These are phyloP conservation scores for Sphenopsis melanotis DNA, from an alignment of 2,797 vertebrate genomes.

Conservation along the genomic window DNA sequence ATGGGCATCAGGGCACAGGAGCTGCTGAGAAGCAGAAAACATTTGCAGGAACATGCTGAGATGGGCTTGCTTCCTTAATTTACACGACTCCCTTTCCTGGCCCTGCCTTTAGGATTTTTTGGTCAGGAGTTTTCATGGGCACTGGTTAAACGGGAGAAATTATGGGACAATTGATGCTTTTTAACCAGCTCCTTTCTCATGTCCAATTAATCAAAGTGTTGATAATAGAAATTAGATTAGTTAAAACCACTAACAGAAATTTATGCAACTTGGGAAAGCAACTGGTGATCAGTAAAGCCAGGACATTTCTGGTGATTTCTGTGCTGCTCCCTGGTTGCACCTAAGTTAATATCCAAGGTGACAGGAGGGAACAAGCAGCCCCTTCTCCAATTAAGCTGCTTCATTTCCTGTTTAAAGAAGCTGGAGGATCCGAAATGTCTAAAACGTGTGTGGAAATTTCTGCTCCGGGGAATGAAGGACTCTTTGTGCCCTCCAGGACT, in stretches of 20 bases:
- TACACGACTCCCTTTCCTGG: neutral
- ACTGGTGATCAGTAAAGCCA: neutral
- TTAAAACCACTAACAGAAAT: neutral
- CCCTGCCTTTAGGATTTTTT: neutral
- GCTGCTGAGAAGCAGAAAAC: neutral
- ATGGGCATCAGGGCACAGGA: neutral
- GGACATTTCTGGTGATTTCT: neutral
- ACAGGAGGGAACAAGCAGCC: neutral
- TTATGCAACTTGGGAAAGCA: neutral
- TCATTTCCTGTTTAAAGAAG: constrained; percentile 56
- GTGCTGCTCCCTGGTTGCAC: neutral
- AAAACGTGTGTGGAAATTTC: constrained; percentile 16
- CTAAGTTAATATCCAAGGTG: neutral
- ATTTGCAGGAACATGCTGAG: neutral
- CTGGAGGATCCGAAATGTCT: constrained; percentile 5
- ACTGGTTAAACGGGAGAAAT: accelerated
- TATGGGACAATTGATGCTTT: accelerated
- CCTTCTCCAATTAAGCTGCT: neutral
- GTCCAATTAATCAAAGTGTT: neutral
- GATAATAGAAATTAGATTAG: neutral
- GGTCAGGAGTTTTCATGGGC: neutral
- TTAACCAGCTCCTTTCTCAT: neutral
- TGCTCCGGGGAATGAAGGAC: constrained; percentile 37
- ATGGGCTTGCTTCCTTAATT: neutral
- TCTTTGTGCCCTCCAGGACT: constrained; percentile 26